Percentiles rank a stretch among this genome's conserved stretches.
These are phyloP conservation scores for Eupeodes latifasciatus DNA, from an alignment of 2,888 invertebrate species.

Conservation along the genomic window DNA sequence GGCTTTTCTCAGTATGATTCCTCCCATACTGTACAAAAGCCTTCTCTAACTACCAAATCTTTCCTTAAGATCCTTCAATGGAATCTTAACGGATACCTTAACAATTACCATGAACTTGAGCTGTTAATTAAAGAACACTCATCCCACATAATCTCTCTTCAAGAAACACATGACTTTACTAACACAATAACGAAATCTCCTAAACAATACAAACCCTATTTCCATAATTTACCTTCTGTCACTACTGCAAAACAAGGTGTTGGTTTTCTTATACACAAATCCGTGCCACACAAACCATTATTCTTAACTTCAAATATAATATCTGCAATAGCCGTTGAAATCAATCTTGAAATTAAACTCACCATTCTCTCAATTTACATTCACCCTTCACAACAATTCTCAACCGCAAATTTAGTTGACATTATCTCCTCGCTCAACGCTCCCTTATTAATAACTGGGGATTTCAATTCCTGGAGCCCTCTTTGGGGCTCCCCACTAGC, in stretches of 20 bases:
- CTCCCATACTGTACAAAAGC: too few relatives aligned
- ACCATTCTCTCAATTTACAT: slow-evolving; percentile 16
- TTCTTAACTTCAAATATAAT: too few relatives aligned
- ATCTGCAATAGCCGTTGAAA: slow-evolving; percentile 11
- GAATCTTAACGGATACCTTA: slow-evolving; percentile 5
- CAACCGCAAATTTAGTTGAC: too few relatives aligned
- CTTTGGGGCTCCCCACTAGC: too few relatives aligned
- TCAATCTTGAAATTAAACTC: slow-evolving; percentile 27
- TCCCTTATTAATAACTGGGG: slow-evolving; percentile 15
- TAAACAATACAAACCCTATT: slow-evolving; percentile 41
- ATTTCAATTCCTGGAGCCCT: slow-evolving; percentile 50
- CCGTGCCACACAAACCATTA: slow-evolving; percentile 44
- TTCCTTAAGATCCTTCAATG: slow-evolving; percentile 18
- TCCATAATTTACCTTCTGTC: slow-evolving; percentile 34
- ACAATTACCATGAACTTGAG: slow-evolving; percentile 18
- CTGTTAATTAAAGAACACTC: slow-evolving; percentile 17
- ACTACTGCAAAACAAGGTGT: slow-evolving; percentile 55
- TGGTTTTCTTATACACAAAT: slow-evolving; percentile 49
- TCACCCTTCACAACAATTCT: neutral
- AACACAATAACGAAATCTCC: slow-evolving; percentile 1
- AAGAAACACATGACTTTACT: slow-evolving; percentile 58
- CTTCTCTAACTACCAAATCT: neutral
- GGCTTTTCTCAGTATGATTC: too few relatives aligned
- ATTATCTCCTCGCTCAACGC: neutral
- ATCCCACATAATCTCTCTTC: slow-evolving; percentile 64